Conservation (phyloP, 2,888 invertebrate species). For the Macrosiphum euphorbiae region DNA sequence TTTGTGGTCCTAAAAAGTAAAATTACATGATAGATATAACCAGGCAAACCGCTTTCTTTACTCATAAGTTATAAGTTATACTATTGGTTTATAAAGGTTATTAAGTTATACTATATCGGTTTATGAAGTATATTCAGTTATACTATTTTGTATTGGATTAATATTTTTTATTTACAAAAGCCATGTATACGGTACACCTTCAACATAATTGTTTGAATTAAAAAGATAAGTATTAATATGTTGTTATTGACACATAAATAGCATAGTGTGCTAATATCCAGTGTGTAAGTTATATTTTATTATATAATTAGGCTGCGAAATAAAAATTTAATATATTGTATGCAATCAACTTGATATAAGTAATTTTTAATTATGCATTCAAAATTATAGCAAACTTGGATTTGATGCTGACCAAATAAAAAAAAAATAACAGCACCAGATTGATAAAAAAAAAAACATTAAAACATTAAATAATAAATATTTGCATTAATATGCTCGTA, state of each 20-base stretch:
- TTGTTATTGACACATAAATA: background rate
- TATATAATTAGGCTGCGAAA: background rate
- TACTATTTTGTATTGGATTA: background rate
- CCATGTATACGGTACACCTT: background rate
- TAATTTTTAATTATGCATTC: background rate
- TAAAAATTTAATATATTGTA: background rate
- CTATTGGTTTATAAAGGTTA: too few relatives aligned
- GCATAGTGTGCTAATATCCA: background rate
- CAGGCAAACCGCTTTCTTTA: background rate
- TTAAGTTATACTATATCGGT: too few relatives aligned
- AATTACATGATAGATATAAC: too few relatives aligned
- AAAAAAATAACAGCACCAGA: background rate
- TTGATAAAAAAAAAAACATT: background rate
- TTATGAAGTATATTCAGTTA: too few relatives aligned
- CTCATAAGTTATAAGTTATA: background rate
- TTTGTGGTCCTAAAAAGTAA: too few relatives aligned
- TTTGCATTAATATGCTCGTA: background rate
- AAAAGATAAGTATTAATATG: background rate
- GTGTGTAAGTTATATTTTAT: background rate
- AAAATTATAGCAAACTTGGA: background rate
- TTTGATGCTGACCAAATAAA: background rate
- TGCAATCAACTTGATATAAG: background rate
- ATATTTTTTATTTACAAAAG: background rate
- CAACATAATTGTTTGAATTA: background rate
- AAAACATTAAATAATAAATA: background rate